A percentile compares a stretch with the other conserved stretches of the same genome.
Evolutionary conservation across 1,140 invertebrate species (phyloP).

Genomic region (Aphis gossypii): DNA sequence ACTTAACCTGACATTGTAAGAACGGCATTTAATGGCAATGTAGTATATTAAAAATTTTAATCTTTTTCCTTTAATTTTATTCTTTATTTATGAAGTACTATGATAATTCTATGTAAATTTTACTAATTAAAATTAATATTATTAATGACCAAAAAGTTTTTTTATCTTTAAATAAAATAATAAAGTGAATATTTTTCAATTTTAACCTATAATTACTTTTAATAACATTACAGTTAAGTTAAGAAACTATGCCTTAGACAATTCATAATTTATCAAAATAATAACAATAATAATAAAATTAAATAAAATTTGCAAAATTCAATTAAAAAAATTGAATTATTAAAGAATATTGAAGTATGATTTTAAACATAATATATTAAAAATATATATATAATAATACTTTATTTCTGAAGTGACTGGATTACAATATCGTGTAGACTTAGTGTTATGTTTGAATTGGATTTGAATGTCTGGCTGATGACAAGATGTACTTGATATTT

Average conservation of each 20-base stretch:
- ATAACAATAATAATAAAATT: not conserved
- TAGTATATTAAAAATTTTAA: not conserved
- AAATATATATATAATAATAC: slow-evolving; percentile 65
- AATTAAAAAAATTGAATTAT: not conserved
- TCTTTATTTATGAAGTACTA: not conserved
- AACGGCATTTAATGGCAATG: not conserved
- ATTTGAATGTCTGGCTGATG: slow-evolving; percentile 71
- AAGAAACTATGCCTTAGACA: not conserved
- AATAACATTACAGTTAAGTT: not conserved
- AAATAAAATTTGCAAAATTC: not conserved
- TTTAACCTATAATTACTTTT: not conserved
- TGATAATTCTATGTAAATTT: not conserved
- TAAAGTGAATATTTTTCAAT: not conserved
- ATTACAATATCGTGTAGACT: slow-evolving; percentile 68
- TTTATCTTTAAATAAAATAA: not conserved
- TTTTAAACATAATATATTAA: not conserved
- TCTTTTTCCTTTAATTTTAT: not conserved
- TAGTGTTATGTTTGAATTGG: slow-evolving; percentile 73
- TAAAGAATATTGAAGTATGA: not conserved
- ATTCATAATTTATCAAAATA: not conserved
- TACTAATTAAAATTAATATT: not conserved
- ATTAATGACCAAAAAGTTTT: not conserved
- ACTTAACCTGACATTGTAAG: no score
- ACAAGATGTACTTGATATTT: slow-evolving; percentile 62
- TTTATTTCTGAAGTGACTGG: slow-evolving; percentile 72